These are phyloP conservation scores for Hiodon alosoides DNA, from an alignment of 2,113 vertebrate genomes.

Conservation along the genomic window DNA sequence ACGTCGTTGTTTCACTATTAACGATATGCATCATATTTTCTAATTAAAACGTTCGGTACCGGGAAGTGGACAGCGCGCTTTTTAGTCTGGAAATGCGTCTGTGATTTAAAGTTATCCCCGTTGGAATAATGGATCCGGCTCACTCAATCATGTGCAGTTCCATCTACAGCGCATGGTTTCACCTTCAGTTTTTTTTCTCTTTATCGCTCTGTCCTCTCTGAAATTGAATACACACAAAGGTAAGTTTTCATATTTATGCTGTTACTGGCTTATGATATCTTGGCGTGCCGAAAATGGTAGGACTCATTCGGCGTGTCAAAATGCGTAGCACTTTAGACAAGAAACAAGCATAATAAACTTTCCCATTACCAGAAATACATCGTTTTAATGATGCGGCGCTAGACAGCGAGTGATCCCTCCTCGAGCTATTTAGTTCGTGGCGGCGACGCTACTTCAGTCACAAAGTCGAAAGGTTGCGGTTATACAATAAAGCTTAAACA, in stretches of 20 bases:
- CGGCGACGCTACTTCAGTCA: conserved; percentile 42
- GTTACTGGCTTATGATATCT: neutral
- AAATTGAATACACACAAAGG: conserved; percentile 43
- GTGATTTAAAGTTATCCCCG: conserved; percentile 28
- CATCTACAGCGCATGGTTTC: conserved; percentile 70
- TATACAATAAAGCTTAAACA: conserved; percentile 53
- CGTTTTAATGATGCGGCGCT: conserved; percentile 18
- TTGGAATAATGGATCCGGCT: conserved; percentile 53
- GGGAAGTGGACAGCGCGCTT: neutral
- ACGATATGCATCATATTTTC: neutral
- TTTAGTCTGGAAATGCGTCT: neutral
- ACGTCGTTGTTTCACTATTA: neutral
- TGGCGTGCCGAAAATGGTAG: neutral
- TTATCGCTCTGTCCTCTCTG: conserved; percentile 56
- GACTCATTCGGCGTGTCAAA: neutral
- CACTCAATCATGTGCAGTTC: conserved; percentile 73
- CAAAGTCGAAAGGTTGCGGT: conserved; percentile 57
- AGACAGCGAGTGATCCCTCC: neutral
- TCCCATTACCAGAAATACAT: conserved; percentile 21
- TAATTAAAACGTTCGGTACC: neutral
- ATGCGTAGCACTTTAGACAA: conserved; percentile 4
- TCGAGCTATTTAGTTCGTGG: conserved; percentile 7
- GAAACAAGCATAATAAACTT: conserved; percentile 25
- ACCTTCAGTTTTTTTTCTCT: conserved; percentile 65
- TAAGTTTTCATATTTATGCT: conserved; percentile 42